Percentiles rank a stretch among this genome's conserved stretches.
These are phyloP conservation scores for Pammene fasciana DNA, from an alignment of 2,888 invertebrate genomes.

Conservation along the genomic window DNA sequence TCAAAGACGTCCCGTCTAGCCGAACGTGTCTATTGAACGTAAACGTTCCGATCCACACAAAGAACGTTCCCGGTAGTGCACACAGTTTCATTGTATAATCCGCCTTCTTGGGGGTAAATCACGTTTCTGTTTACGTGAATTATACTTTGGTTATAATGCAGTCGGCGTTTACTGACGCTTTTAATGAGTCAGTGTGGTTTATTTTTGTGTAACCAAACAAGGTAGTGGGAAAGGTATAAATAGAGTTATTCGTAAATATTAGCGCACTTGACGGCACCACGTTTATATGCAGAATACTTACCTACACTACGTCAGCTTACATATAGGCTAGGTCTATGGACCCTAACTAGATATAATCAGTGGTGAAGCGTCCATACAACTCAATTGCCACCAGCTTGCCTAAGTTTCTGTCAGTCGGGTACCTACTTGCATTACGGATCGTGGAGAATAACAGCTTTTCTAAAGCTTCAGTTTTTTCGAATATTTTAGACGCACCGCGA, in stretches of 20 bases:
- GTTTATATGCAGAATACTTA: too few species aligned
- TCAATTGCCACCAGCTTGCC: too few species aligned
- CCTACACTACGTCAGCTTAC: too few species aligned
- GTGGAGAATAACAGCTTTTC: too few species aligned
- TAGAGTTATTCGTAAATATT: slow-evolving; percentile 12
- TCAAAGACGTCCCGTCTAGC: slow-evolving; percentile 48
- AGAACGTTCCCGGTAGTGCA: slow-evolving; percentile 47
- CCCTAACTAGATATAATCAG: too few species aligned
- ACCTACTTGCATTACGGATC: too few species aligned
- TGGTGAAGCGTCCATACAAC: too few species aligned
- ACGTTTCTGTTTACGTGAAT: slow-evolving; percentile 41
- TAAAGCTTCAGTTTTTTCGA: too few species aligned
- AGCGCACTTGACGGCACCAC: slow-evolving; percentile 1
- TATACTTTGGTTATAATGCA: slow-evolving; percentile 37
- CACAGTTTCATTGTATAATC: slow-evolving; percentile 49
- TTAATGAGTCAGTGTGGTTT: slow-evolving; percentile 39
- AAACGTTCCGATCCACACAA: slow-evolving; percentile 52
- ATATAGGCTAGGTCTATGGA: too few species aligned
- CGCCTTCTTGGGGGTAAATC: slow-evolving; percentile 40
- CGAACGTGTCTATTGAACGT: slow-evolving; percentile 51
- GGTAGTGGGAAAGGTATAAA: slow-evolving; percentile 20
- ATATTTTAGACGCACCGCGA: too few species aligned
- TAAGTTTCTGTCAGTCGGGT: too few species aligned
- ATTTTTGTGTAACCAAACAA: slow-evolving; percentile 26
- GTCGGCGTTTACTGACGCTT: slow-evolving; percentile 34